These are phyloP conservation scores for Lethenteron reissneri DNA, from an alignment of 2,113 vertebrate species.

Conservation along the genomic window DNA sequence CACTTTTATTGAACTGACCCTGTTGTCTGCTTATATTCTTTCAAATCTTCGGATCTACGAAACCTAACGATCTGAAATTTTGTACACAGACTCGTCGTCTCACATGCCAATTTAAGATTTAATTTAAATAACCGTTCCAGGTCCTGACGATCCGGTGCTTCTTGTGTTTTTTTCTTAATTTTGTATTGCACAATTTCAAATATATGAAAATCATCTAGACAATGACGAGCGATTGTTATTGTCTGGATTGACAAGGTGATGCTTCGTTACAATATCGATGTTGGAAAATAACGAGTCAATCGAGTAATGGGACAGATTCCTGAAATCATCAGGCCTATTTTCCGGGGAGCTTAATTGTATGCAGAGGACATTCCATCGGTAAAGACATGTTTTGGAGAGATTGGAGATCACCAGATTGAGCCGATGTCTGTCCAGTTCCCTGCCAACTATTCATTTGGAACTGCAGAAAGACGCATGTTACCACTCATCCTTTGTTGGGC, in stretches of 20 bases:
- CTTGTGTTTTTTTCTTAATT: too few species aligned
- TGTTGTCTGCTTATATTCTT: too few species aligned
- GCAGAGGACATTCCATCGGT: conserved; percentile 1
- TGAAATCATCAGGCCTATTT: background rate
- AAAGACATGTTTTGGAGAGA: background rate
- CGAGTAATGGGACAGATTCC: background rate
- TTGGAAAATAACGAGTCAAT: background rate
- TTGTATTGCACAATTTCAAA: too few species aligned
- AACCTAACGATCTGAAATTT: too few species aligned
- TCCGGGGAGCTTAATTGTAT: conserved; percentile 3
- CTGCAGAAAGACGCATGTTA: conserved; percentile 2
- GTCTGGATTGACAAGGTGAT: background rate
- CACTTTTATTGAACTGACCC: too few species aligned
- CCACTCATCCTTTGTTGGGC: background rate
- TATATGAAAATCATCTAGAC: too few species aligned
- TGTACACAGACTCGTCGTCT: too few species aligned
- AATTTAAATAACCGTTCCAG: too few species aligned
- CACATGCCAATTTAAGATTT: too few species aligned
- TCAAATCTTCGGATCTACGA: too few species aligned
- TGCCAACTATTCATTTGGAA: conserved; percentile 3
- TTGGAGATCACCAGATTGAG: background rate
- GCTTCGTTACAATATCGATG: background rate
- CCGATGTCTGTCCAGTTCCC: conserved; percentile 1
- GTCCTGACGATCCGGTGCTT: too few species aligned
- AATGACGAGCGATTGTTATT: too few species aligned